Conservation (phyloP, 2,888 invertebrate genomes). For the Ernsta delagoae region DNA sequence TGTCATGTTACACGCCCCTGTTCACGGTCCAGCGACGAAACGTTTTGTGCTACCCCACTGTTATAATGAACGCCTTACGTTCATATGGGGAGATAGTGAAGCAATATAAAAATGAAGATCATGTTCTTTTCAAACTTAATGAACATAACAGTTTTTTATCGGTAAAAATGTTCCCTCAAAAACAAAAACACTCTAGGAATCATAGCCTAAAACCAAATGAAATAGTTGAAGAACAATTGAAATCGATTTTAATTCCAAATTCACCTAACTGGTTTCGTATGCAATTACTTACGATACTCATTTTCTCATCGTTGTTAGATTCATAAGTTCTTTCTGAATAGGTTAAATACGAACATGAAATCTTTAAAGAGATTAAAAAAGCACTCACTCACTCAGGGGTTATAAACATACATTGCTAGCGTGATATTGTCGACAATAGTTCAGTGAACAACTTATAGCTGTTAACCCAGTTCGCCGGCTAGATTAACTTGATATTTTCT, state of each 20-base stretch:
- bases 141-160: no score
- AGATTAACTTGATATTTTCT: slow-evolving; percentile 32
- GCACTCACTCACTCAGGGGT: not conserved
- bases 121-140: not conserved
- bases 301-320: no score
- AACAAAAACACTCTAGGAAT: no score
- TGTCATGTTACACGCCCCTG: slow-evolving; percentile 24
- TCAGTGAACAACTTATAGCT: slow-evolving; percentile 23
- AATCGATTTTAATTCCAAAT: no score
- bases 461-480: slow-evolving; percentile 29
- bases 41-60: not conserved
- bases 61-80: not conserved
- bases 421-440: slow-evolving; percentile 17
- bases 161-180: no score
- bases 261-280: no score
- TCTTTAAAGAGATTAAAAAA: not conserved
- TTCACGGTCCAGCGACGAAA: not conserved
- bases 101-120: not conserved
- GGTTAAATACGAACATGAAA: no score
- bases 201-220: no score
- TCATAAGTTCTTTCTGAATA: no score
- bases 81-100: not conserved
- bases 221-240: no score
- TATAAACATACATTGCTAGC: slow-evolving; percentile 25
- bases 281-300: no score